phyloP scores from a whole-genome alignment of 2,797 vertebrate species.

The Pangasius krempfi region DNA sequence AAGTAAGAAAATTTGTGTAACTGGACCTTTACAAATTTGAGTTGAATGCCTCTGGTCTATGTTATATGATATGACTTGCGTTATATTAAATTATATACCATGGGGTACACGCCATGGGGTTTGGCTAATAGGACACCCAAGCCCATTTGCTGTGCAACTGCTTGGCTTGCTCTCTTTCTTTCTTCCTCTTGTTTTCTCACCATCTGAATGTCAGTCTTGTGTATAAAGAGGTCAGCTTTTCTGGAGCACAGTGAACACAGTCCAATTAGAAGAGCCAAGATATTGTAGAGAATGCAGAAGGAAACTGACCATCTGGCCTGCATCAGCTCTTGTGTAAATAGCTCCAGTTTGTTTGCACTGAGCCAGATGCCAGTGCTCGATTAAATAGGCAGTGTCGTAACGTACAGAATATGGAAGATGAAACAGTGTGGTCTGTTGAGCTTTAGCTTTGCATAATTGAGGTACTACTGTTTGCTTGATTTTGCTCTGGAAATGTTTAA shows the following conservation, averaged over 20 bases:
- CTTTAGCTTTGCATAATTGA: constrained; percentile 39
- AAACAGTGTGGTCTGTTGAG: constrained; percentile 48
- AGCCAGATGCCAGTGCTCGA: constrained; percentile 63
- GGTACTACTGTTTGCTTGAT: constrained; percentile 45
- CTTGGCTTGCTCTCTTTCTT: not conserved
- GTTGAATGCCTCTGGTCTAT: not conserved
- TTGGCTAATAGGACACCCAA: constrained; percentile 21
- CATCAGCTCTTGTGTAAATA: constrained; percentile 71
- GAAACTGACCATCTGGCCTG: constrained; percentile 72
- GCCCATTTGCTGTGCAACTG: constrained; percentile 17
- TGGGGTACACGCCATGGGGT: constrained; percentile 11
- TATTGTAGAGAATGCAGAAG: constrained; percentile 54
- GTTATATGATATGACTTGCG: not conserved
- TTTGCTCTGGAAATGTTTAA: not conserved
- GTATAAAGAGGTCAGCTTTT: constrained; percentile 23
- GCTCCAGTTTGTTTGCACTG: constrained; percentile 71
- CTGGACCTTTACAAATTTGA: not conserved
- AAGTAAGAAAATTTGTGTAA: not conserved
- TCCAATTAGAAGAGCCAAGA: constrained; percentile 43
- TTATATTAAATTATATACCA: constrained; percentile 41
- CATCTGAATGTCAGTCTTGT: constrained; percentile 16
- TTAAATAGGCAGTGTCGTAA: constrained; percentile 64
- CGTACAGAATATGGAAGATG: constrained; percentile 68
- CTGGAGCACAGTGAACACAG: not conserved
- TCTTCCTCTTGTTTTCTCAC: constrained; percentile 5